Evolutionary conservation across 2,888 invertebrate genomes (phyloP).

Genomic region (Athalia circularis): DNA sequence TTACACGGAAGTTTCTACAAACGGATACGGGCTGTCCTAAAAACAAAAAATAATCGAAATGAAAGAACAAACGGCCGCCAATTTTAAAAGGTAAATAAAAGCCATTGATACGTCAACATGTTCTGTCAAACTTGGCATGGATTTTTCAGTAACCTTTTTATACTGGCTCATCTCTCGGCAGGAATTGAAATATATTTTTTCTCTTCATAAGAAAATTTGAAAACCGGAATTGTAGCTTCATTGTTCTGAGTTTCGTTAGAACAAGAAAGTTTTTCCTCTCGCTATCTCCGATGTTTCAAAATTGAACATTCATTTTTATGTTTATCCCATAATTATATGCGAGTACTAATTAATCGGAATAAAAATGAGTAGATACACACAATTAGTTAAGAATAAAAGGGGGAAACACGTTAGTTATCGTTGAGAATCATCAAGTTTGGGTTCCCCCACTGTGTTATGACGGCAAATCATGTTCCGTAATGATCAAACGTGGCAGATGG

Average conservation of each 20-base stretch:
- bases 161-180: no score
- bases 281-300: no score
- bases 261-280: no score
- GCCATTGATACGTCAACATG: background rate
- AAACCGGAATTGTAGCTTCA: no score
- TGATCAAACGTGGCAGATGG: constrained; percentile 66
- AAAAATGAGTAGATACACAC: background rate
- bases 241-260: no score
- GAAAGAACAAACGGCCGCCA: background rate
- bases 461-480: constrained; percentile 47
- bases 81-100: background rate
- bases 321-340: background rate
- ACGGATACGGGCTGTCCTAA: background rate
- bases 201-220: no score
- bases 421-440: background rate
- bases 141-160: background rate
- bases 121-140: background rate
- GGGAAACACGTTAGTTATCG: constrained; percentile 14
- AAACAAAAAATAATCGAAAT: background rate
- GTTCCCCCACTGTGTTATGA: constrained; percentile 25
- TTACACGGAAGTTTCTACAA: constrained; percentile 1
- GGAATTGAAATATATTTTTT: no score
- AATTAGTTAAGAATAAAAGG: background rate
- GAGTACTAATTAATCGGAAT: background rate
- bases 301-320: no score